phyloP scores from a whole-genome alignment of 2,888 invertebrate species.

The Pachycephus smyrnensis region DNA sequence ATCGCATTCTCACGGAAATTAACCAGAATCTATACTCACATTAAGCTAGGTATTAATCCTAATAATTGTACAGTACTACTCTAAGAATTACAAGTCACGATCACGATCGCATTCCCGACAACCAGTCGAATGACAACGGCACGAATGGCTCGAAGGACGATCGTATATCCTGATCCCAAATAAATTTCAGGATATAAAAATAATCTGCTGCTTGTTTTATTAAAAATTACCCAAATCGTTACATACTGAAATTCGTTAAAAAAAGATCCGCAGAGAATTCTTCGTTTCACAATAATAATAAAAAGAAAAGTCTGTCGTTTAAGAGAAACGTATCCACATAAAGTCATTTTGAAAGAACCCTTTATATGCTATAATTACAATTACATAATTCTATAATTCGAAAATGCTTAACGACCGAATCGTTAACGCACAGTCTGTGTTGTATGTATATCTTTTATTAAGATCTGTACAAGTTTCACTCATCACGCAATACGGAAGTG shows the following conservation, averaged over 20 bases:
- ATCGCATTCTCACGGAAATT: neutral
- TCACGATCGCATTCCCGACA: neutral
- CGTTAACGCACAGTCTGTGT: neutral
- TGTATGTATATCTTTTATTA: neutral
- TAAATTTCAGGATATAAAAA: neutral
- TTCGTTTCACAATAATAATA: neutral
- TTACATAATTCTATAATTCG: neutral
- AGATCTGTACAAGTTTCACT: neutral
- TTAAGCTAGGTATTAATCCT: neutral
- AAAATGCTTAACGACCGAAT: constrained; percentile 8
- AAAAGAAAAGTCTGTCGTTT: neutral
- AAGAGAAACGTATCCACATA: too few relatives aligned
- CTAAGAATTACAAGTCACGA: neutral
- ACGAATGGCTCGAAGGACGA: neutral
- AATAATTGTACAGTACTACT: neutral
- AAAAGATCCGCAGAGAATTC: constrained; percentile 6
- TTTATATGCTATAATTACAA: neutral
- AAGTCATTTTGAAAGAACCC: neutral
- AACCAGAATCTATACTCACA: neutral
- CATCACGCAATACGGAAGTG: neutral
- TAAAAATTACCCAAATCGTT: neutral
- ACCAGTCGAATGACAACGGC: neutral
- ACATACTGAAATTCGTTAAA: neutral
- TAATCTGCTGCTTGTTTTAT: neutral
- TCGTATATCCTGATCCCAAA: neutral